phyloP scores from a whole-genome alignment of 2,888 invertebrate species.

The Heliconius cydno region DNA sequence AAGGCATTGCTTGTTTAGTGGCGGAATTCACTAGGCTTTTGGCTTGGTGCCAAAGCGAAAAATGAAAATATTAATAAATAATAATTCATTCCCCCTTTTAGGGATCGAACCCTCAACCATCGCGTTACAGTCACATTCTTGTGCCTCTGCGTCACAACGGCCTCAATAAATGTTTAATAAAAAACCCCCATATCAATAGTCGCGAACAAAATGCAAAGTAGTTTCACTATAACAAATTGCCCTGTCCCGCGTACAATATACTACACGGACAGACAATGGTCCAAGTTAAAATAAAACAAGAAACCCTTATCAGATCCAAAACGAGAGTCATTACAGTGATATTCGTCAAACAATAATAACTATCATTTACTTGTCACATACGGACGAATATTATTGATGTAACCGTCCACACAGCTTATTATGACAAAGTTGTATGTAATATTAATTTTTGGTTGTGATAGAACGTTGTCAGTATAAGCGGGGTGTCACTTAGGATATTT shows the following conservation, averaged over 20 bases:
- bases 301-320: conserved; percentile 62
- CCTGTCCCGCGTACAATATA: conserved; percentile 40
- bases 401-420: conserved; percentile 41
- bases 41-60: too few species aligned
- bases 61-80: too few species aligned
- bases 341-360: conserved; percentile 62
- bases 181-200: neutral
- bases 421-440: conserved; percentile 47
- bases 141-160: too few species aligned
- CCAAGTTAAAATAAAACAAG: conserved; percentile 56
- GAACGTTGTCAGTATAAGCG: conserved; percentile 49
- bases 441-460: conserved; percentile 29
- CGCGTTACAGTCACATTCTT: too few species aligned
- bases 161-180: too few species aligned
- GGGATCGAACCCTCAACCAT: too few species aligned
- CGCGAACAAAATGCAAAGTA: neutral
- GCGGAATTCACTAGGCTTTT: too few species aligned
- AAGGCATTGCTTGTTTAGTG: too few species aligned
- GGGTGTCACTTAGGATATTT: conserved; percentile 39
- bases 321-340: conserved; percentile 62
- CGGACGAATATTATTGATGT: conserved; percentile 40
- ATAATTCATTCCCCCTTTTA: too few species aligned
- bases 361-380: conserved; percentile 65
- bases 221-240: conserved; percentile 39
- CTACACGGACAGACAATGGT: conserved; percentile 59